A percentile compares a stretch with the other conserved stretches of the same genome.
These are phyloP conservation scores for Phrynocephalus vlangalii DNA, from an alignment of 2,797 vertebrate species.

Conservation along the genomic window DNA sequence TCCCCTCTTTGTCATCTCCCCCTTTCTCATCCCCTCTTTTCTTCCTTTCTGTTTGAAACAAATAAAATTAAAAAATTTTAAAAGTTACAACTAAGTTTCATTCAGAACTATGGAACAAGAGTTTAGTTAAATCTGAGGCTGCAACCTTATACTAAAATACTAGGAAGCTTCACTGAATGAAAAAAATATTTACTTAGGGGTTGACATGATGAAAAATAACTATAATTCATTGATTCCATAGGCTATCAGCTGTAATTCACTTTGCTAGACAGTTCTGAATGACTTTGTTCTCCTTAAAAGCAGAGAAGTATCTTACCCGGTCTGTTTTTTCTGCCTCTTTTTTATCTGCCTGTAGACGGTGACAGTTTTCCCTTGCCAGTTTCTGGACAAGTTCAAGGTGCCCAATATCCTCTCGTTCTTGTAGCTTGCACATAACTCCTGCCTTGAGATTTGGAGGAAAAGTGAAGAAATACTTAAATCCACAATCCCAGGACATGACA, in stretches of 20 bases:
- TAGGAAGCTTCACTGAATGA: background rate
- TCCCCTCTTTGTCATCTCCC: too few relatives aligned
- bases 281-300: constrained; percentile 47
- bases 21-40: too few relatives aligned
- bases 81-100: background rate
- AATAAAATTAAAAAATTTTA: too few relatives aligned
- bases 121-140: background rate
- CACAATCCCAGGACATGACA: constrained; percentile 95
- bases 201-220: background rate
- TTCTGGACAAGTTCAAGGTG: constrained; percentile 92
- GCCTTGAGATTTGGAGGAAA: constrained; percentile 90
- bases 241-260: background rate
- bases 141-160: background rate
- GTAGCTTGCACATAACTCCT: constrained; percentile 85
- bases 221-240: background rate
- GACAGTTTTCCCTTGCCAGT: constrained; percentile 91
- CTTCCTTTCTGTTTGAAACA: too few relatives aligned
- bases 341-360: constrained; percentile 85
- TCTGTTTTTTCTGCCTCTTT: constrained; percentile 82
- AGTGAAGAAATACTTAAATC: constrained; percentile 93
- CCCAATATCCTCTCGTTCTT: constrained; percentile 89
- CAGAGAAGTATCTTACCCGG: constrained; percentile 77
- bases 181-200: background rate
- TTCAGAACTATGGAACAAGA: background rate
- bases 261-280: background rate